These are phyloP conservation scores for Itoplectis maculator DNA, from an alignment of 2,888 invertebrate species.

Conservation along the genomic window DNA sequence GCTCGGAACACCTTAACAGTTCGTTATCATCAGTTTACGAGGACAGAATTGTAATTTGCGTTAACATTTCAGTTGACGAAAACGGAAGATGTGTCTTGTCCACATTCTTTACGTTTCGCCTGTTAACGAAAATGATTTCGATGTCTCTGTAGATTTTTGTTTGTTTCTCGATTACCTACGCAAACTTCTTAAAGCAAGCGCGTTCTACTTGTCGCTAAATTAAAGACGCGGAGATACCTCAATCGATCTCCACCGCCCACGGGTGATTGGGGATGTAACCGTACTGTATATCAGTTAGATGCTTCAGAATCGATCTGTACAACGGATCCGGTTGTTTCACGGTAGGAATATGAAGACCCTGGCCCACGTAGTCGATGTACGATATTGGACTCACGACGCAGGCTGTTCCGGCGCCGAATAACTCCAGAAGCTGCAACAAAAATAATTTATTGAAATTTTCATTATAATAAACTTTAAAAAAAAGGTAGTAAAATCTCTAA, in stretches of 20 bases:
- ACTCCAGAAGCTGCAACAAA: slow-evolving; percentile 92
- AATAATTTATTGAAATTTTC: slow-evolving; percentile 7
- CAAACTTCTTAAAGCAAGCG: slow-evolving; percentile 12
- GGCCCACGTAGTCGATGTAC: slow-evolving; percentile 91
- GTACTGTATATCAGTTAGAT: slow-evolving; percentile 95
- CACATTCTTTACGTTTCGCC: background rate
- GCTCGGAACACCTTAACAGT: too few species aligned
- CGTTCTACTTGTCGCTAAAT: slow-evolving; percentile 3
- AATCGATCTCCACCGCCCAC: slow-evolving; percentile 90
- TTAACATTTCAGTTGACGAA: too few species aligned
- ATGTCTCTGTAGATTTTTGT: background rate
- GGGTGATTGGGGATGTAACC: slow-evolving; percentile 92
- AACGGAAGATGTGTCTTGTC: background rate
- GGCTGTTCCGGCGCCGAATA: slow-evolving; percentile 99
- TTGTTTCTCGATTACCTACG: slow-evolving; percentile 1
- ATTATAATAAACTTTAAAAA: too few species aligned
- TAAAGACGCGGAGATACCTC: slow-evolving; percentile 55
- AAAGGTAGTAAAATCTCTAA: too few species aligned
- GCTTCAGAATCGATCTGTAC: slow-evolving; percentile 90
- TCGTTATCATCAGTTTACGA: too few species aligned
- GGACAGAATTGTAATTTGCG: too few species aligned
- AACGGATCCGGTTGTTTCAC: slow-evolving; percentile 90
- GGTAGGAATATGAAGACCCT: slow-evolving; percentile 90
- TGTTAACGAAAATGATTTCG: background rate
- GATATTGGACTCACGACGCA: slow-evolving; percentile 97